A percentile compares a stretch with the other conserved stretches of the same genome.
phyloP scores from a whole-genome alignment of 2,797 vertebrate species.

The Syngnathus rostellatus region DNA sequence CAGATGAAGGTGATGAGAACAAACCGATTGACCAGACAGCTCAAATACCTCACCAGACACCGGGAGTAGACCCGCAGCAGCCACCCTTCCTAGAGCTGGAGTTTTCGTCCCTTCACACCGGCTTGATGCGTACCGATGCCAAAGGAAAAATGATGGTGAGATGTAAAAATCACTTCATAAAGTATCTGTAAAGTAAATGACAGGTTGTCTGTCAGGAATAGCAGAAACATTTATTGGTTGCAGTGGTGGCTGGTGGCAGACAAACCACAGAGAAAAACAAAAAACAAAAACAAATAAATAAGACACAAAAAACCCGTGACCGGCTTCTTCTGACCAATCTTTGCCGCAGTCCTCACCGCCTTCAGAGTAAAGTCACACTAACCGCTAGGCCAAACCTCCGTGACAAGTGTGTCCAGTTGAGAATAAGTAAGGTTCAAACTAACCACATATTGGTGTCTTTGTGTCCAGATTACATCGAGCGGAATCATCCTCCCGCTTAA shows the following conservation, averaged over 20 bases:
- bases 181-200: neutral
- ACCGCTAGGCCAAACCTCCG: too few species aligned
- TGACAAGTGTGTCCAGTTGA: neutral
- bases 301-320: too few species aligned
- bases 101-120: constrained; percentile 48
- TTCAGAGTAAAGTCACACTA: too few species aligned
- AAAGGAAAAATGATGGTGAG: constrained; percentile 53
- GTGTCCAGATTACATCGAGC: constrained; percentile 33
- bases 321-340: too few species aligned
- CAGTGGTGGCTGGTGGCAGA: too few species aligned
- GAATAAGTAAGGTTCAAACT: neutral
- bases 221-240: too few species aligned
- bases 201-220: neutral
- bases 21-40: neutral
- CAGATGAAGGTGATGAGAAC: neutral
- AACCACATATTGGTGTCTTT: constrained; percentile 15
- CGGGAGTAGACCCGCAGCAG: neutral
- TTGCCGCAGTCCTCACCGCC: too few species aligned
- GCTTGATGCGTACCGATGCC: constrained; percentile 31
- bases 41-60: too few species aligned
- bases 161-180: neutral
- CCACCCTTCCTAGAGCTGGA: constrained; percentile 50
- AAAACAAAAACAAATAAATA: too few species aligned
- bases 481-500: constrained; percentile 39
- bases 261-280: too few species aligned